Evolutionary conservation across 2,888 invertebrate species (phyloP).

Genomic region (Troides aeacus): DNA sequence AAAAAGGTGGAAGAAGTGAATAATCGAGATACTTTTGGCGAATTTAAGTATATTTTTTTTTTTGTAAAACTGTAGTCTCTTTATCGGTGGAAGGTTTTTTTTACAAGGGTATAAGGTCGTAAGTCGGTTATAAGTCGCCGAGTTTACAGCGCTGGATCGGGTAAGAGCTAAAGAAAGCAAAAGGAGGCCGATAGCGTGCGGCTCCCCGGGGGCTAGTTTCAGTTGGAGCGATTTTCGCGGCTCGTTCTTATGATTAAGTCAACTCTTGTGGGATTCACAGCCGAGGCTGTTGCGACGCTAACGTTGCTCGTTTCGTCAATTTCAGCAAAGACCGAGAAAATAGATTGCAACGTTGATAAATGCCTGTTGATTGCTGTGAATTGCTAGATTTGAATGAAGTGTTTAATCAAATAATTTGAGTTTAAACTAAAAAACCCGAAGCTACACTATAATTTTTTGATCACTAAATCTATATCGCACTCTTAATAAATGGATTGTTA

Average conservation of each 20-base stretch:
- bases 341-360: constrained; percentile 43
- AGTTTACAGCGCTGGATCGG: constrained; percentile 47
- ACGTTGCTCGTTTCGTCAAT: constrained; percentile 43
- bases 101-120: constrained; percentile 48
- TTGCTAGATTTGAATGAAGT: constrained; percentile 8
- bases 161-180: constrained; percentile 48
- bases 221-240: constrained; percentile 72
- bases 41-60: background rate
- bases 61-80: constrained; percentile 42
- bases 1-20: background rate
- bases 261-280: constrained; percentile 65
- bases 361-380: constrained; percentile 31
- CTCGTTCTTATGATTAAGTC: constrained; percentile 78
- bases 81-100: constrained; percentile 53
- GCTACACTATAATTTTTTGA: background rate
- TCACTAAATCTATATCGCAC: background rate
- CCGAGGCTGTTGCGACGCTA: constrained; percentile 43
- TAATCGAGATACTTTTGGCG: background rate
- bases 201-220: constrained; percentile 71
- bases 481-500: background rate
- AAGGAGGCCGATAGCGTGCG: constrained; percentile 59
- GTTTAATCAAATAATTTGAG: background rate
- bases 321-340: constrained; percentile 44
- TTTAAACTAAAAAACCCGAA: background rate
- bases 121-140: constrained; percentile 60